A percentile compares a stretch with the other conserved stretches of the same genome.
These are phyloP conservation scores for Charaxes varanes DNA, from an alignment of 1,140 invertebrate genomes.

Conservation along the genomic window DNA sequence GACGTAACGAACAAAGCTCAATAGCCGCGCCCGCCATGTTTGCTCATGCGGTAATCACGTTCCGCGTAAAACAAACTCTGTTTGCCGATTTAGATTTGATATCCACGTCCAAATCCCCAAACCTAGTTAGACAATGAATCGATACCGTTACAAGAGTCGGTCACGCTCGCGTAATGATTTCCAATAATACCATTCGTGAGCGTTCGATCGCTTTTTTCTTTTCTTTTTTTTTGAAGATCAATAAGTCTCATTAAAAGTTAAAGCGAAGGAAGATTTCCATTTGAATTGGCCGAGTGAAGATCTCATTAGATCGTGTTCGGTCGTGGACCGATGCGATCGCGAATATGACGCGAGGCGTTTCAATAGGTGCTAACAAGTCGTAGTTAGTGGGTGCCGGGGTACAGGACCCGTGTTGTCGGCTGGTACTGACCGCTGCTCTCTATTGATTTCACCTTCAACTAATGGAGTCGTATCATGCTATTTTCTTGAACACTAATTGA, in stretches of 20 bases:
- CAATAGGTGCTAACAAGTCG: conserved; percentile 57
- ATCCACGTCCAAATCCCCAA: conserved; percentile 6
- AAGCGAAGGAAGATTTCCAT: conserved; percentile 30
- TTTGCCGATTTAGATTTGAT: conserved; percentile 1
- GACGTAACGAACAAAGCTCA: not conserved
- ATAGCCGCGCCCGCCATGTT: conserved; percentile 1
- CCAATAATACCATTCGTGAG: conserved; percentile 46
- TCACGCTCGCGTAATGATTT: conserved; percentile 43
- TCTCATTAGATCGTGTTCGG: conserved; percentile 37
- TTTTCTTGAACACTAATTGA: conserved; percentile 32
- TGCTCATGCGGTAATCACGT: conserved; percentile 13
- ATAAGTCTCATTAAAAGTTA: conserved; percentile 35
- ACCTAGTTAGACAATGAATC: conserved; percentile 24
- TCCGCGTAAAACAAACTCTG: conserved; percentile 11
- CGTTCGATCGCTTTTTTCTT: conserved; percentile 37
- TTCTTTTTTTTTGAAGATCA: too few relatives aligned
- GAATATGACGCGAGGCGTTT: conserved; percentile 44
- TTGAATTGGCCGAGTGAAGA: conserved; percentile 38
- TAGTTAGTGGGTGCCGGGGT: conserved; percentile 29
- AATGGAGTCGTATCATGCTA: conserved; percentile 34
- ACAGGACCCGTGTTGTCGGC: conserved; percentile 6
- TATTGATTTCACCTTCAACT: conserved; percentile 45
- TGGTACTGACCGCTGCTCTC: conserved; percentile 28
- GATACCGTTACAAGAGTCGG: conserved; percentile 35
- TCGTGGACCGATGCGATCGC: conserved; percentile 29